Evolutionary conservation across 1,140 invertebrate genomes (phyloP), one percentile per base, ranked within the genome.

Genomic region (Eubasilissa regina): DNA sequence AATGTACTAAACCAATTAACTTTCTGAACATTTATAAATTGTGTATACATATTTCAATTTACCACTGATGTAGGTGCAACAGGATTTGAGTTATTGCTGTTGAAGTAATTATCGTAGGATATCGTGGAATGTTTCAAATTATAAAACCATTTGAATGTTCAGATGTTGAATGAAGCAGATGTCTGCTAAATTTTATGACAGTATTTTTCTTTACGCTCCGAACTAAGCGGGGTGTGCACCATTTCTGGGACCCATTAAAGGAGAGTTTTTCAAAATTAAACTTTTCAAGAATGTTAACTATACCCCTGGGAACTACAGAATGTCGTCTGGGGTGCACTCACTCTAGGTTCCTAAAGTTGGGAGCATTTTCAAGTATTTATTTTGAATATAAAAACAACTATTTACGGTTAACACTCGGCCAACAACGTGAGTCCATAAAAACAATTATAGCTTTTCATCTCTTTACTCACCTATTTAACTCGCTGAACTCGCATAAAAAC

Each of bases 221-320:
- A 13, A 13, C 15, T 12, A 15, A 53, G 51, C 15, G 12, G 8
- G 8, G 51, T 53, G 15, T 12, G 12, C 51, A 53, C 15, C 15
- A 53, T 13, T 53, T 53, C 12, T 53, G 51, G 51, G 15, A 15
- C 51, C 51, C 51, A 53, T 53, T 13, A 53, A 53, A 35, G 19
- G 13, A 15, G 10, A 15, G 13, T 60, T 19, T 15, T 60, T 15
- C 56, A 76, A 76, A 58, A 76, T 62, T 76, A 64, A 76, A 44
- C 43, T 15, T 45, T 53, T 62, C 44, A 64, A 48, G 74, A 76
- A 76, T 62, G 45, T 62, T 45, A 76, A 76, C 58, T 76, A 43
- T 56, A 45, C 74, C 58, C 74, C 17, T 47, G 74, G 74, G 74
- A 76, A 15, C n/a, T 55, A 35, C 51, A 47, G 44, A 62, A 62